Base-by-base conservation (phyloP, 1,140 invertebrate genomes). In the Orius laevigatus region DNA sequence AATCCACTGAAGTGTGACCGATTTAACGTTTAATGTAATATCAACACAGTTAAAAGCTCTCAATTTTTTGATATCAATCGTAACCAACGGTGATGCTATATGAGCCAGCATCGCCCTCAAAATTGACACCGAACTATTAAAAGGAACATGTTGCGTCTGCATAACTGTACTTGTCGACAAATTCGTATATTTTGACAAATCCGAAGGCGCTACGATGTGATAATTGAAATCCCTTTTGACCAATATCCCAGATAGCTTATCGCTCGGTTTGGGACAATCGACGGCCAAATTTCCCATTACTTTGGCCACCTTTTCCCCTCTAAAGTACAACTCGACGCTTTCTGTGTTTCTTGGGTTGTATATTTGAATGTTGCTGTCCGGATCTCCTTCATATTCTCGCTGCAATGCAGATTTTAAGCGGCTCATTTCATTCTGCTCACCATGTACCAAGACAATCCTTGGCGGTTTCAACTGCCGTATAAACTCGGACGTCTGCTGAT, bases 181-280 rank as follows among this genome's bases (percentile, higher is more conserved):
- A 59, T 97, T 91, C 2, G 92, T 98, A 64, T 98, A 98, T 62
- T 93, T 83, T 85, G 81, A 78, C 16, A 99, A 68, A 69, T 98
- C 95, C 9, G 76, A 71, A 0, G 94, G 84, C 5, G 84, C 81
- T 40, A 99, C 64, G 48, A 99, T 74, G 63, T 98, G 93, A 64
- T 98, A 98, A 64, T 93, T 98, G 60, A 98, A 99, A 64, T 99
- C 98, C 33, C 92, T 73, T 62, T 97, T 97, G 0, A 98, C 89
- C 20, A 99, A 67, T 50, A 99, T 81, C 0, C 95, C 96, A 6
- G 90, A 91, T 2, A 98, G 66, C 44, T 74, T 74, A 39, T 82
- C 72, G 5, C 79, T 82, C 3, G 85, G 76, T 58, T 75, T 75
- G 0, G 90, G 84, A 18, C 76, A 77, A 35, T 87, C 78, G 55